Conservation (phyloP, 2,113 vertebrate species). For the Illadopsis cleaveri region DNA sequence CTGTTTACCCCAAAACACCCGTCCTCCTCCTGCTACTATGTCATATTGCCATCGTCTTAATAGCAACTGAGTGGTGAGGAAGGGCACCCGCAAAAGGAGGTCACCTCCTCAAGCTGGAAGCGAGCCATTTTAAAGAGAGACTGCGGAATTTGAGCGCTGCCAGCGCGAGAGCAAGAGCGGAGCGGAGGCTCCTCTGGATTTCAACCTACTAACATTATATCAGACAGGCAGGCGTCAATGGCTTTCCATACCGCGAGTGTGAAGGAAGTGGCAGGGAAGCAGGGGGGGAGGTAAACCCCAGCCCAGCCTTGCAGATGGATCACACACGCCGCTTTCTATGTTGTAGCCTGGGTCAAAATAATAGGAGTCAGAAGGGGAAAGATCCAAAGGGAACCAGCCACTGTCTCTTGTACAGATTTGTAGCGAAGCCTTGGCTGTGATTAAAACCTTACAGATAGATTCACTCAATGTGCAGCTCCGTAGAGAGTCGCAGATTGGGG, state of each 20-base stretch:
- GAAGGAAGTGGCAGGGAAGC: conserved; percentile 70
- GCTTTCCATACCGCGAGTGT: conserved; percentile 65
- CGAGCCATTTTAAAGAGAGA: conserved; percentile 38
- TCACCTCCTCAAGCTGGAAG: conserved; percentile 52
- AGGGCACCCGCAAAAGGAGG: conserved; percentile 37
- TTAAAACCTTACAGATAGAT: conserved; percentile 78
- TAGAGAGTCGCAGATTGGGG: background rate
- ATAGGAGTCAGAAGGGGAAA: conserved; percentile 77
- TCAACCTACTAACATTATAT: conserved; percentile 55
- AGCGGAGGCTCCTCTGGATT: conserved; percentile 57
- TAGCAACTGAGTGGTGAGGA: conserved; percentile 54
- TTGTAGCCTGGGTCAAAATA: conserved; percentile 69
- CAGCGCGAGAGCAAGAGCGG: conserved; percentile 57
- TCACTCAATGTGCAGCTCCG: conserved; percentile 71
- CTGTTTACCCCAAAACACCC: background rate
- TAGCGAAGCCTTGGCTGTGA: conserved; percentile 72
- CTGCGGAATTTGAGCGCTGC: conserved; percentile 57
- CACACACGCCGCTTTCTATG: conserved; percentile 76
- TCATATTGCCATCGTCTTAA: conserved; percentile 33
- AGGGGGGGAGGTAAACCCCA: background rate
- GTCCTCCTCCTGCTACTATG: background rate
- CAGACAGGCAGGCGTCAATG: conserved; percentile 80
- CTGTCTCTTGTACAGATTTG: conserved; percentile 78
- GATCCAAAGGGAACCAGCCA: conserved; percentile 73
- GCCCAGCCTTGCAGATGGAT: conserved; percentile 71